phyloP scores from a whole-genome alignment of 2,113 vertebrate genomes.

The Uropsilus gracilis region DNA sequence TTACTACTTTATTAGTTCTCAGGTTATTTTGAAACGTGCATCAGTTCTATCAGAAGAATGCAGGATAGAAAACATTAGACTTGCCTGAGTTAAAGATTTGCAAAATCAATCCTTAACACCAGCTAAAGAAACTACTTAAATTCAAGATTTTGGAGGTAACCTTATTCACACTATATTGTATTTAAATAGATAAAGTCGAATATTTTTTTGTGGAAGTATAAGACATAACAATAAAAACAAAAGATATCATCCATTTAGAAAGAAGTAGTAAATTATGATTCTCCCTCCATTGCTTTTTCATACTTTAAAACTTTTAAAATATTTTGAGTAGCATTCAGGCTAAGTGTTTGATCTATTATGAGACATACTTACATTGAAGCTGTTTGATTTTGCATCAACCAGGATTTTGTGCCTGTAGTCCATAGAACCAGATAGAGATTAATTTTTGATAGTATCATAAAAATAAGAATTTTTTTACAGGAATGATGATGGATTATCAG shows the following conservation, averaged over 20 bases:
- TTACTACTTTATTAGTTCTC: neutral
- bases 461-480: neutral
- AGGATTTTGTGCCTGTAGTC: neutral
- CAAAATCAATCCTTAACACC: neutral
- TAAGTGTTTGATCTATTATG: neutral
- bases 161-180: neutral
- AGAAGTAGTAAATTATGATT: neutral
- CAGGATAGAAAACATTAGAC: neutral
- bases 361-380: neutral
- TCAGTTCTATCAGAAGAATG: neutral
- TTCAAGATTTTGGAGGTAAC: neutral
- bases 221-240: neutral
- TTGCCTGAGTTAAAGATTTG: neutral
- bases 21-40: constrained; percentile 11
- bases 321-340: neutral
- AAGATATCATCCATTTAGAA: neutral
- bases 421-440: neutral
- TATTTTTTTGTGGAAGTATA: neutral
- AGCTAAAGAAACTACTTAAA: neutral
- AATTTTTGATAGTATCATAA: neutral
- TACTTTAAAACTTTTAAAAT: neutral
- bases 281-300: neutral
- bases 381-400: neutral
- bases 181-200: neutral
- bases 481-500: neutral